These are phyloP conservation scores for Hippocampus comes DNA, from an alignment of 2,113 vertebrate species.

Conservation along the genomic window DNA sequence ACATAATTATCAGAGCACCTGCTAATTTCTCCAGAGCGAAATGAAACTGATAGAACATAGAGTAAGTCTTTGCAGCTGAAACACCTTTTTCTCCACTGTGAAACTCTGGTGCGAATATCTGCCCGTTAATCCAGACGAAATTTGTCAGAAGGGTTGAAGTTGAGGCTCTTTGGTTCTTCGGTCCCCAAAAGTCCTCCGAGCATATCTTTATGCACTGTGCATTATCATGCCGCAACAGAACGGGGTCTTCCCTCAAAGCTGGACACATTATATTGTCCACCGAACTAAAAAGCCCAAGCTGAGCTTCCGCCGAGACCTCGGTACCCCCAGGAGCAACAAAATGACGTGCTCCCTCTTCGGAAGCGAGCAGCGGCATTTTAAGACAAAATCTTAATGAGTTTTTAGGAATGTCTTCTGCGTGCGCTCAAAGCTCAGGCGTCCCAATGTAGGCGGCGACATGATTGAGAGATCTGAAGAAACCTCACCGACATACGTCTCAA, in stretches of 20 bases:
- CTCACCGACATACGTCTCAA: constrained; percentile 45
- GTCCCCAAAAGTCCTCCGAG: background rate
- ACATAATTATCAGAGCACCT: background rate
- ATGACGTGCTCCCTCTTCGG: background rate
- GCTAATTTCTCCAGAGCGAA: background rate
- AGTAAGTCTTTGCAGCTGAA: background rate
- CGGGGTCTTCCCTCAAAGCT: background rate
- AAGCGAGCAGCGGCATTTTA: background rate
- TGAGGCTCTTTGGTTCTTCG: background rate
- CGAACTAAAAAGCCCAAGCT: too few species aligned
- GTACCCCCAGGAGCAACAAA: background rate
- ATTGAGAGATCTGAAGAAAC: constrained; percentile 46
- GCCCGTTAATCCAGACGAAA: background rate
- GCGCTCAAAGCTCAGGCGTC: background rate
- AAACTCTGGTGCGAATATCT: background rate
- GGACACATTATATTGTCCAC: background rate
- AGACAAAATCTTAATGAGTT: background rate
- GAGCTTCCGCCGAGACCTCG: too few species aligned
- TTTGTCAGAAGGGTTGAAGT: background rate
- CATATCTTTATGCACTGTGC: background rate
- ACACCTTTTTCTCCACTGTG: background rate
- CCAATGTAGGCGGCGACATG: background rate
- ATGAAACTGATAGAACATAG: background rate
- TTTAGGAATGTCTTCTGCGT: background rate
- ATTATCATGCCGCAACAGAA: background rate